Evolutionary conservation across 2,888 invertebrate species (phyloP).

Genomic region (Slavum lentiscoides): DNA sequence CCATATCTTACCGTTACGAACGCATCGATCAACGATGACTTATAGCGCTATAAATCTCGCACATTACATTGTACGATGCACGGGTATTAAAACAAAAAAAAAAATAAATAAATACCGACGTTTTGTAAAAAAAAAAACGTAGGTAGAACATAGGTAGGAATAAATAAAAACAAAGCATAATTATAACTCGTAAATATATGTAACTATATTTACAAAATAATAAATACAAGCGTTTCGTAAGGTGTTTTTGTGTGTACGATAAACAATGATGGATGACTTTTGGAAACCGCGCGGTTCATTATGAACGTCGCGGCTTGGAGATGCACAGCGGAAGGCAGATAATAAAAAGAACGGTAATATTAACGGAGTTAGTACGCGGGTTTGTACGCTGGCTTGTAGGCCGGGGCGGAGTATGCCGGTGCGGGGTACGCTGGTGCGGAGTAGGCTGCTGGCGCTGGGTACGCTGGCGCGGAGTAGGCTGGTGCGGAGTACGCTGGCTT

Average conservation of each 20-base stretch:
- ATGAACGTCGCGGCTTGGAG: not conserved
- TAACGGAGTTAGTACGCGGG: constrained; percentile 18
- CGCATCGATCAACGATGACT: too few species aligned
- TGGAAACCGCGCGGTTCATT: not conserved
- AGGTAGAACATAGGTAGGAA: too few species aligned
- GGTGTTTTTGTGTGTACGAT: constrained; percentile 11
- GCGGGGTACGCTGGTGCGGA: constrained; percentile 31
- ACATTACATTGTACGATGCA: too few species aligned
- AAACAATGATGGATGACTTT: not conserved
- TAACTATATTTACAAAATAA: constrained; percentile 36
- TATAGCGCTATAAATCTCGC: too few species aligned
- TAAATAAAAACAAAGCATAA: not conserved
- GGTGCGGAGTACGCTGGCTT: constrained; percentile 45
- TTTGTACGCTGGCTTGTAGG: constrained; percentile 47
- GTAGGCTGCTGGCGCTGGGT: constrained; percentile 37
- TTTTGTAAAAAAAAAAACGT: too few species aligned
- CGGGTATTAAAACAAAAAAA: too few species aligned
- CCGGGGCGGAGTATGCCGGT: constrained; percentile 36
- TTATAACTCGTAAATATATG: constrained; percentile 15
- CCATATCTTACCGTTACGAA: too few species aligned
- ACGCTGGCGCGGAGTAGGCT: constrained; percentile 20
- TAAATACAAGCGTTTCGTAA: constrained; percentile 30
- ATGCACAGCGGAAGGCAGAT: not conserved
- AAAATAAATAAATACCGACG: too few species aligned
- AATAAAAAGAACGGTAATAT: not conserved